Conservation (phyloP, 2,113 vertebrate species). For the Pseudopodoces humilis region DNA sequence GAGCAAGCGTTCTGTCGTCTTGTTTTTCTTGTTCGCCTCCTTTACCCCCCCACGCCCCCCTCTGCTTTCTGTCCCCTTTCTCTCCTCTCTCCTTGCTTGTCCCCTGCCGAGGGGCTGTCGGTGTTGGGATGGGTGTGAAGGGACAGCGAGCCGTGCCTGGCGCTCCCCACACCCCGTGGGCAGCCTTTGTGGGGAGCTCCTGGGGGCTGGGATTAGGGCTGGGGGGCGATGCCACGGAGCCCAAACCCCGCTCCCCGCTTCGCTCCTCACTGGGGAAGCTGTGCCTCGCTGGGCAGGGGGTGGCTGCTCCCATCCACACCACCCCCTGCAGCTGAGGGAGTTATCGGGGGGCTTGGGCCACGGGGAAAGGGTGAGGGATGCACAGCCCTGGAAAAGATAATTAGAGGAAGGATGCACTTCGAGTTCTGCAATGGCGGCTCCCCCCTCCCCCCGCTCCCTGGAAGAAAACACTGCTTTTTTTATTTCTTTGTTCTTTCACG, state of each 20-base stretch:
- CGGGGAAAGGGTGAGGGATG: background rate
- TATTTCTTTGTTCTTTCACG: constrained; percentile 53
- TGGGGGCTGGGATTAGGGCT: background rate
- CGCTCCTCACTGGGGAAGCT: rapidly evolving
- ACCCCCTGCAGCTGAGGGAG: background rate
- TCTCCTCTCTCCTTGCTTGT: background rate
- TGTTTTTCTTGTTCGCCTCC: constrained; percentile 35
- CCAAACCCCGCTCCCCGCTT: rapidly evolving
- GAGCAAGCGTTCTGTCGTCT: constrained; percentile 55
- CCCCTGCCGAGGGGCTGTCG: background rate
- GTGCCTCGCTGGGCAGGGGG: rapidly evolving
- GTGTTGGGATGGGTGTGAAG: background rate
- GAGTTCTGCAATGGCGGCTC: background rate
- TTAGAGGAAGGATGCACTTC: background rate
- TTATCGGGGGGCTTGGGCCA: rapidly evolving
- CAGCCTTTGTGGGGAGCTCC: background rate
- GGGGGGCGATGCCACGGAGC: rapidly evolving
- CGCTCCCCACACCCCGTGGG: rapidly evolving
- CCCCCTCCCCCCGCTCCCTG: background rate
- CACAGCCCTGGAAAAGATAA: background rate
- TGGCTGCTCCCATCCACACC: rapidly evolving
- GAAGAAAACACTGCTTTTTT: constrained; percentile 20
- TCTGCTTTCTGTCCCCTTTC: background rate
- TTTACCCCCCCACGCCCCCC: background rate
- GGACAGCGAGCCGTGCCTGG: rapidly evolving